Percentiles rank a stretch among this genome's conserved stretches.
These are phyloP conservation scores for Drosophila tropicalis DNA, from an alignment of 1,140 invertebrate species.

Conservation along the genomic window DNA sequence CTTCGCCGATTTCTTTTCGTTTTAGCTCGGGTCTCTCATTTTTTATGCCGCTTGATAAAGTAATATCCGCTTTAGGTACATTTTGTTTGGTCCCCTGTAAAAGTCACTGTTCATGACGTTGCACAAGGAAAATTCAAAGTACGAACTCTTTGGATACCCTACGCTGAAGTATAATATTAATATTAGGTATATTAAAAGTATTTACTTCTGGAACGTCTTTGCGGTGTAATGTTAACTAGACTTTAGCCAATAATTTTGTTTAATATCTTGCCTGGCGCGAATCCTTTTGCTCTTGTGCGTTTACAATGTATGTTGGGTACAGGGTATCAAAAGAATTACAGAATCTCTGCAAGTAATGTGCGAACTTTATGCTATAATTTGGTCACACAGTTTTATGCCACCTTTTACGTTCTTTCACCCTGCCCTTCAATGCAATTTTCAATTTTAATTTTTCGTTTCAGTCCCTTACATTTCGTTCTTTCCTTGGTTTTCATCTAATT, in stretches of 20 bases:
- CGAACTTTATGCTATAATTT: conserved; percentile 77
- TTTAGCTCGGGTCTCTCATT: conserved; percentile 54
- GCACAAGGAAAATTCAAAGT: too few species aligned
- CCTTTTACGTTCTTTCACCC: too few species aligned
- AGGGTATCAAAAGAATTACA: conserved; percentile 51
- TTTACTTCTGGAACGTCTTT: too few species aligned
- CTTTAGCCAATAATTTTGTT: too few species aligned
- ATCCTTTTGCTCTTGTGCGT: conserved; percentile 33
- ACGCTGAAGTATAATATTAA: too few species aligned
- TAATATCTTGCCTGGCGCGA: neutral
- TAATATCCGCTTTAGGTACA: conserved; percentile 80
- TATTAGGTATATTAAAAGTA: too few species aligned
- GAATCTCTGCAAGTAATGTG: conserved; percentile 72
- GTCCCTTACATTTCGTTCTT: conserved; percentile 3
- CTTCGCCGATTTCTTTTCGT: conserved; percentile 49
- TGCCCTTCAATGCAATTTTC: neutral
- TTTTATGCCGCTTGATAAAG: conserved; percentile 81
- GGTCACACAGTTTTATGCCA: conserved; percentile 23
- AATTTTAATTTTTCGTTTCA: conserved; percentile 8
- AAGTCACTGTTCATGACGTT: neutral
- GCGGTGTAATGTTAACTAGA: too few species aligned
- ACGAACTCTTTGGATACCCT: too few species aligned
- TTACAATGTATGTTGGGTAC: conserved; percentile 62
- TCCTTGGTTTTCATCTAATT: too few species aligned
- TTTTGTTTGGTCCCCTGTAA: conserved; percentile 32